Conservation (phyloP, 1,140 invertebrate species). For the Ips nitidus region DNA sequence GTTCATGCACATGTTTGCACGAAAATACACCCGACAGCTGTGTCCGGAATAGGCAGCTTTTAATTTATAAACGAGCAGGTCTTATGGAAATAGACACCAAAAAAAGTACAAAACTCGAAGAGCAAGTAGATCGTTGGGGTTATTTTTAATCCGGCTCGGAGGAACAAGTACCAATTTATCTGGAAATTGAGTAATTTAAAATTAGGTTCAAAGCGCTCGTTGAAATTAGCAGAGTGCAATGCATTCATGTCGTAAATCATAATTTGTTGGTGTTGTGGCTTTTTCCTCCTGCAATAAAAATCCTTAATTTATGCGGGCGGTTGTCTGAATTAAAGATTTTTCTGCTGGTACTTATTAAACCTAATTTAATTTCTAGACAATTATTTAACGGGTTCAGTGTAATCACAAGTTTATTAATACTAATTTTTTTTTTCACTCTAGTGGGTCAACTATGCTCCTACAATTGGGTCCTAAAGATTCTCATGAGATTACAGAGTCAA, state of each 20-base stretch:
- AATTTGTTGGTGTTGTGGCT: neutral
- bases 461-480: too few relatives aligned
- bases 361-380: too few relatives aligned
- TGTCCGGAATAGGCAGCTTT: too few relatives aligned
- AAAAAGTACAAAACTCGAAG: neutral
- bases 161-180: constrained; percentile 6
- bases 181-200: constrained; percentile 14
- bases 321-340: neutral
- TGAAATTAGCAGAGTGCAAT: constrained; percentile 6
- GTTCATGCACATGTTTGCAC: too few relatives aligned
- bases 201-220: constrained; percentile 8
- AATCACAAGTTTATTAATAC: too few relatives aligned
- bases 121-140: neutral
- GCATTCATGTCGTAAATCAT: constrained; percentile 6
- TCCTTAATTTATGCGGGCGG: neutral
- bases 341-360: neutral
- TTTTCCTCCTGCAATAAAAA: constrained; percentile 1
- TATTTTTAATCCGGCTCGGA: neutral
- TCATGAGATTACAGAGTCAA: too few relatives aligned
- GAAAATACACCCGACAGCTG: too few relatives aligned
- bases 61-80: too few relatives aligned
- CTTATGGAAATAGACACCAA: neutral
- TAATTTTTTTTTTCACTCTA: too few relatives aligned
- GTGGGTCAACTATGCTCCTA: too few relatives aligned
- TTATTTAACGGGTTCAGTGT: too few relatives aligned